A percentile compares a stretch with the other conserved stretches of the same genome.
Evolutionary conservation across 2,113 vertebrate genomes (phyloP).

Genomic region (Prolemur simus): DNA sequence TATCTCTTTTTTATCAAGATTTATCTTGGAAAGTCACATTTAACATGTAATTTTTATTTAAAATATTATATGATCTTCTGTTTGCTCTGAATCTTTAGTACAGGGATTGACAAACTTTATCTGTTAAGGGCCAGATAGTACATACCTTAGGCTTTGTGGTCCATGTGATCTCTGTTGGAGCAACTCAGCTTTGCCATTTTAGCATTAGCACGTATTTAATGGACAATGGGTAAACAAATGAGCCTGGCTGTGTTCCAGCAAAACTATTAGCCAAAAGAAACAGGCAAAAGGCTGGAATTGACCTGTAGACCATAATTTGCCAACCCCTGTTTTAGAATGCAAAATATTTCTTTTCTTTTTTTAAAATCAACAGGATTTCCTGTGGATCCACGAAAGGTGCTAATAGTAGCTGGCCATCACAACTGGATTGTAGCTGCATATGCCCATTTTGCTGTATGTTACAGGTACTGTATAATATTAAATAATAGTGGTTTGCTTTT

Average conservation of each 20-base stretch:
- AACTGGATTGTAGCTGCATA: conserved; percentile 99
- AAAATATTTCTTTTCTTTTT: not conserved
- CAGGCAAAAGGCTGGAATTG: not conserved
- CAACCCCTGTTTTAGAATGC: not conserved
- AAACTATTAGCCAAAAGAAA: not conserved
- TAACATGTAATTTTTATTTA: not conserved
- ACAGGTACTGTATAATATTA: conserved; percentile 88
- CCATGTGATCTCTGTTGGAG: no score
- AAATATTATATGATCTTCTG: not conserved
- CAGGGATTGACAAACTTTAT: not conserved
- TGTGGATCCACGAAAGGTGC: conserved; percentile 95
- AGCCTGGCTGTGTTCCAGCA: not conserved
- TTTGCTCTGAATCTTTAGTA: not conserved
- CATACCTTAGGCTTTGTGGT: not conserved
- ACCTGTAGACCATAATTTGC: not conserved
- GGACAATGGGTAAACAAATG: fast-evolving
- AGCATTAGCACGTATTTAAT: fast-evolving
- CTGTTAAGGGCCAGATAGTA: not conserved
- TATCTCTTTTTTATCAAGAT: not conserved
- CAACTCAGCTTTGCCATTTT: not conserved
- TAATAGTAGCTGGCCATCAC: conserved; percentile 97
- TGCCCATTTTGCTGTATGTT: conserved; percentile 98
- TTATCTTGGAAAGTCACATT: not conserved
- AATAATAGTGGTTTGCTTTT: not conserved
- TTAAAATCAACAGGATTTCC: conserved; percentile 86